A percentile compares a stretch with the other conserved stretches of the same genome.
These are phyloP conservation scores for Calidris pugnax DNA, from an alignment of 2,113 vertebrate species.

Conservation along the genomic window DNA sequence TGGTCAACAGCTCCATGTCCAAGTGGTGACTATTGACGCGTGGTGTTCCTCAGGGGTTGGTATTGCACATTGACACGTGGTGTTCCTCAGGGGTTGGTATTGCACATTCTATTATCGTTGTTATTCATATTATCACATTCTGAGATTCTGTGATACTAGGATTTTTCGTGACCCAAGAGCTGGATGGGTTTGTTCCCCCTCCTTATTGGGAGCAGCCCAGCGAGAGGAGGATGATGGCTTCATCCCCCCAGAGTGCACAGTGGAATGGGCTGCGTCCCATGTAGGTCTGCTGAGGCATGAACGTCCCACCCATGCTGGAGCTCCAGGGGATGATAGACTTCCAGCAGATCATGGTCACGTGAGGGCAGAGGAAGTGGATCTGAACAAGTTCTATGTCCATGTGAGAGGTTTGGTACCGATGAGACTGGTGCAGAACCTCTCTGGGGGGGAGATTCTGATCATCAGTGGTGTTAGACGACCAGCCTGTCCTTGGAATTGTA, in stretches of 20 bases:
- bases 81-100: neutral
- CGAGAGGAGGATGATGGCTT: neutral
- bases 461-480: neutral
- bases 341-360: neutral
- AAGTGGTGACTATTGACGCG: neutral
- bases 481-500: neutral
- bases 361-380: neutral
- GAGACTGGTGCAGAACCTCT: neutral
- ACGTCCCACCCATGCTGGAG: neutral
- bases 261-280: fast-evolving
- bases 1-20: neutral
- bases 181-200: neutral
- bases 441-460: neutral
- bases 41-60: neutral
- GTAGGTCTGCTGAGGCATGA: neutral
- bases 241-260: neutral
- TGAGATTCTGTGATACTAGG: neutral
- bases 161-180: neutral
- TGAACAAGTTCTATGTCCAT: too few relatives aligned
- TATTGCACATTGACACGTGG: neutral
- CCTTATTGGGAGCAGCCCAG: neutral
- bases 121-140: neutral
- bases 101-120: neutral
- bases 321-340: neutral
- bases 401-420: neutral